These are phyloP conservation scores for Thinocorus orbignyianus DNA, from an alignment of 2,113 vertebrate genomes.

Conservation along the genomic window DNA sequence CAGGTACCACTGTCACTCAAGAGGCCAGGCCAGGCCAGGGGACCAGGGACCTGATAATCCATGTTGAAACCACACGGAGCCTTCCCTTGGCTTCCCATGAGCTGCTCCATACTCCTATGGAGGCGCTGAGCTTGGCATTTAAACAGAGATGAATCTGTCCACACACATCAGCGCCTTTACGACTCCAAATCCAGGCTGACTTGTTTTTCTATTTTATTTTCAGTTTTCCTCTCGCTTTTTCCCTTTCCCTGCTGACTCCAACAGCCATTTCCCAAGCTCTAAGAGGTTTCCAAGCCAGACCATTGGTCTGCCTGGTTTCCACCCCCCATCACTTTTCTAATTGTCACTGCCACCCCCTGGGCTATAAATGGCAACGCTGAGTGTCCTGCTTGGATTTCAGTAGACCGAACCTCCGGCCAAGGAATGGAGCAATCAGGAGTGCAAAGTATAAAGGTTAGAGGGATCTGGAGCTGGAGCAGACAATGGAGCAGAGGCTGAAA, in stretches of 20 bases:
- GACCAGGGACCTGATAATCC: background rate
- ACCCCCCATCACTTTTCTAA: background rate
- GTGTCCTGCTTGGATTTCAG: background rate
- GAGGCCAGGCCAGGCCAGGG: background rate
- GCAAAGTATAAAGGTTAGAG: slow-evolving; percentile 64
- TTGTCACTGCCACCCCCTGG: fast-evolving
- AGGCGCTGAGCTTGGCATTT: background rate
- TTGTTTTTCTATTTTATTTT: background rate
- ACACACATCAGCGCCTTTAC: background rate
- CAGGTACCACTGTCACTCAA: fast-evolving
- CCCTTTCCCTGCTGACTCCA: background rate
- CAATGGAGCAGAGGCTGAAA: slow-evolving; percentile 12
- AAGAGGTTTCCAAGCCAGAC: background rate
- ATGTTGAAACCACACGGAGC: fast-evolving
- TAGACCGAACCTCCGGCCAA: background rate
- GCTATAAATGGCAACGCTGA: background rate
- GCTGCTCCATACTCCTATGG: background rate
- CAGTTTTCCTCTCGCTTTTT: background rate
- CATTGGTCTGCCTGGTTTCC: background rate
- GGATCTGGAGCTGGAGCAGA: background rate
- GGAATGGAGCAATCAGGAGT: slow-evolving; percentile 24
- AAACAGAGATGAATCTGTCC: background rate
- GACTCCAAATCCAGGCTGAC: background rate
- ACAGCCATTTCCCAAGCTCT: background rate
- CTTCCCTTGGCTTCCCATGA: background rate